Percentiles rank a stretch among this genome's conserved stretches.
phyloP scores from a whole-genome alignment of 2,888 invertebrate species.

The Pseudeuparius sepicola region DNA sequence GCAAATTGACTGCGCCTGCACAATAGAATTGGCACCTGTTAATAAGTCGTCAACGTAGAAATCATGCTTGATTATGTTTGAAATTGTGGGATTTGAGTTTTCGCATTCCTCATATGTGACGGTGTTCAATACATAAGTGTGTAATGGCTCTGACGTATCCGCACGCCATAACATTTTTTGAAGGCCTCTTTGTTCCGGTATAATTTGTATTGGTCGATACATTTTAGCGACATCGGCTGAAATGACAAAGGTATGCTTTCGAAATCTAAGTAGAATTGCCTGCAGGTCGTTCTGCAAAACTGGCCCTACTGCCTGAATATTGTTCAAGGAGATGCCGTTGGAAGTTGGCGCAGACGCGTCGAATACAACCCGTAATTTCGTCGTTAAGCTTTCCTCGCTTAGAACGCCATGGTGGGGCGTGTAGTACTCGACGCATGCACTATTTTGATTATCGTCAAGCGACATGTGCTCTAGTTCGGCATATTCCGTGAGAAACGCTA shows the following conservation, averaged over 20 bases:
- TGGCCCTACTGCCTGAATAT: too few relatives aligned
- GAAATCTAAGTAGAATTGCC: slow-evolving; percentile 3
- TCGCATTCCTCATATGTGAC: slow-evolving; percentile 9
- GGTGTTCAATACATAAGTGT: slow-evolving; percentile 4
- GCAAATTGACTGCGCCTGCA: slow-evolving; percentile 4
- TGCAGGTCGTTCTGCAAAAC: slow-evolving; percentile 5
- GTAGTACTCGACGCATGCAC: too few relatives aligned
- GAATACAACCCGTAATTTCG: too few relatives aligned
- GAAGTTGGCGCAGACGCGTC: too few relatives aligned
- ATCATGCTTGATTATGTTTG: slow-evolving; percentile 5
- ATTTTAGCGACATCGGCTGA: slow-evolving; percentile 11
- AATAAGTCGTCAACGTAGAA: slow-evolving; percentile 9
- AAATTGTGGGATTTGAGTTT: background rate
- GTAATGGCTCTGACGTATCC: slow-evolving; percentile 1
- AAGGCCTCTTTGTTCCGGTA: slow-evolving; percentile 6
- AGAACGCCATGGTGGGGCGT: slow-evolving; percentile 8
- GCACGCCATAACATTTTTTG: slow-evolving; percentile 12
- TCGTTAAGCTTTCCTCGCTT: slow-evolving; percentile 2
- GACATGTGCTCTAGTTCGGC: too few relatives aligned
- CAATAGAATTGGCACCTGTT: slow-evolving; percentile 5
- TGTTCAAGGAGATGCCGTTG: too few relatives aligned
- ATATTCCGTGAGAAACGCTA: too few relatives aligned
- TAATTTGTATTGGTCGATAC: slow-evolving; percentile 10
- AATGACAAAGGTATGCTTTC: slow-evolving; percentile 3
- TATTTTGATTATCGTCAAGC: too few relatives aligned